Conservation (phyloP, 2,888 invertebrate species). For the Sphinx pinastri region DNA sequence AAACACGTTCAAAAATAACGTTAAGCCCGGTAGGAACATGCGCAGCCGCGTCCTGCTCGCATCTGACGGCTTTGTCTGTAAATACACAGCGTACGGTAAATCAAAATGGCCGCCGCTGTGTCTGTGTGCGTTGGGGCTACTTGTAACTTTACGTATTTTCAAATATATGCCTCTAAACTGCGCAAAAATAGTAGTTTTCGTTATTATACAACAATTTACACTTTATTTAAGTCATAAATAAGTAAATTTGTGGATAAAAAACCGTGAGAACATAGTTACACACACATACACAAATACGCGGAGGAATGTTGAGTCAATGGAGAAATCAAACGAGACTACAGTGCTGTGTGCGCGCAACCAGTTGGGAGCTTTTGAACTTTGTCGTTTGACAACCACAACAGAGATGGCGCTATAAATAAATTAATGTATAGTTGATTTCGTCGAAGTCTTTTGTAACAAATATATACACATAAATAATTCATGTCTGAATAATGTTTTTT, state of each 20-base stretch:
- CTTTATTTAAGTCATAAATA: conserved; percentile 63
- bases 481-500: too few relatives aligned
- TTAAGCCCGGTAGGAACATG: conserved; percentile 74
- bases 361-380: conserved; percentile 73
- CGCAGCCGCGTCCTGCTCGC: conserved; percentile 83
- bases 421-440: not conserved
- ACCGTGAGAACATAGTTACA: conserved; percentile 73
- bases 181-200: conserved; percentile 36
- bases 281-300: conserved; percentile 78
- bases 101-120: conserved; percentile 79
- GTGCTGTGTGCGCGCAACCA: conserved; percentile 65
- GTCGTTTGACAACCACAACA: conserved; percentile 52
- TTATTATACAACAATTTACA: conserved; percentile 38
- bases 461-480: not conserved
- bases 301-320: conserved; percentile 83
- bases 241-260: conserved; percentile 40
- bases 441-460: not conserved
- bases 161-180: conserved; percentile 43
- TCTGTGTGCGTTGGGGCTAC: conserved; percentile 75
- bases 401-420: conserved; percentile 65
- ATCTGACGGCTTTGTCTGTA: conserved; percentile 84
- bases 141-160: conserved; percentile 52
- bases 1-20: conserved; percentile 73
- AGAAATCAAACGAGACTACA: conserved; percentile 80
- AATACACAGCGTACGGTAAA: conserved; percentile 82